A percentile compares a stretch with the other conserved stretches of the same genome.
Evolutionary conservation across 2,888 invertebrate genomes (phyloP).

Genomic region (Dicyrtomina minuta): DNA sequence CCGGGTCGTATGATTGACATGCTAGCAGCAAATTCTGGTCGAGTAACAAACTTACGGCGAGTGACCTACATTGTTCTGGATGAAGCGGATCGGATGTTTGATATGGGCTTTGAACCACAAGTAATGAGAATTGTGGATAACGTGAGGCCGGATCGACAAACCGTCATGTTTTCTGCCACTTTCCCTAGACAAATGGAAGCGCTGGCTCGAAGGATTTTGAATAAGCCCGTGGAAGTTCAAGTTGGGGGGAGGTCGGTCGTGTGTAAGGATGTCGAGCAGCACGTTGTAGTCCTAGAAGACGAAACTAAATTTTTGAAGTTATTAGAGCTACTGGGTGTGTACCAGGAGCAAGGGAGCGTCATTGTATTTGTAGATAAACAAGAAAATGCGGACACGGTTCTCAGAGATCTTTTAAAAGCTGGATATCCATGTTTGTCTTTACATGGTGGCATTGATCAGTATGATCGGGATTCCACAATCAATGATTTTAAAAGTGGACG

Average conservation of each 20-base stretch:
- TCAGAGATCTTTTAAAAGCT: conserved; percentile 93
- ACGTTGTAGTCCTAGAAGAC: conserved; percentile 89
- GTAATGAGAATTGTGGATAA: conserved; percentile 98
- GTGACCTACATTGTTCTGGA: conserved; percentile 97
- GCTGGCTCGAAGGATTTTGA: conserved; percentile 85
- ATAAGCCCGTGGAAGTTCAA: conserved; percentile 94
- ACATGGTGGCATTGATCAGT: conserved; percentile 99
- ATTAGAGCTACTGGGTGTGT: conserved; percentile 92
- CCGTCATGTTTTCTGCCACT: conserved; percentile 98
- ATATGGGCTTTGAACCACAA: conserved; percentile 99
- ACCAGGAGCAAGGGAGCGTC: conserved; percentile 87
- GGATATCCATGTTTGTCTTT: conserved; percentile 95
- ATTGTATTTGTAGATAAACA: conserved; percentile 99
- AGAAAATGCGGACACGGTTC: conserved; percentile 89
- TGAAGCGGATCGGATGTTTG: conserved; percentile 99
- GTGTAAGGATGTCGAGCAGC: conserved; percentile 95
- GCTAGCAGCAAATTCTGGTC: conserved; percentile 92
- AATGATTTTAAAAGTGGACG: conserved; percentile 95
- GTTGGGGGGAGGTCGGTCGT: conserved; percentile 96
- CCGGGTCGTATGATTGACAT: conserved; percentile 99
- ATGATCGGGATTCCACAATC: conserved; percentile 96
- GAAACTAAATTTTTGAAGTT: conserved; percentile 97
- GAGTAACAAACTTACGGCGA: conserved; percentile 94
- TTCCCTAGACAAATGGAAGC: conserved; percentile 99
- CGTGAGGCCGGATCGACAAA: conserved; percentile 93